Percentiles rank a stretch among this genome's conserved stretches.
Conservation (phyloP, 2,888 invertebrate species). For the Abrostola tripartita region DNA sequence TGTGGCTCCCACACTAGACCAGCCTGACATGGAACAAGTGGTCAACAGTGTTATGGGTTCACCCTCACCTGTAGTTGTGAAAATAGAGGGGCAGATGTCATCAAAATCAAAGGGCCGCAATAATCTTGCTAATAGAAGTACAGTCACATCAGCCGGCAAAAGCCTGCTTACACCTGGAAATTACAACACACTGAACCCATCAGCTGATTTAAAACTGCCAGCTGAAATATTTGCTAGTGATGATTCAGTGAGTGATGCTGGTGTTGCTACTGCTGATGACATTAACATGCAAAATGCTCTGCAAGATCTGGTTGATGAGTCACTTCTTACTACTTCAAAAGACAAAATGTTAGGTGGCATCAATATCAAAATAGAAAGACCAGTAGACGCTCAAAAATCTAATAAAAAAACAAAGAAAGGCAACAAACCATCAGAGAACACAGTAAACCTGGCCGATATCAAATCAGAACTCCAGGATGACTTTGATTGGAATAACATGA, state of each 20-base stretch:
- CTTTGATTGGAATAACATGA: slow-evolving; percentile 84
- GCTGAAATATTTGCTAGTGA: slow-evolving; percentile 87
- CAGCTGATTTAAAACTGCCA: slow-evolving; percentile 82
- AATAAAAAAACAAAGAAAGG: slow-evolving; percentile 75
- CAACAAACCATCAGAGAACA: slow-evolving; percentile 62
- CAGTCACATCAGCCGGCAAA: slow-evolving; percentile 58
- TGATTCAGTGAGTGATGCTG: slow-evolving; percentile 81
- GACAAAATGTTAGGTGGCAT: slow-evolving; percentile 84
- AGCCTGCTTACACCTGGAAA: slow-evolving; percentile 66
- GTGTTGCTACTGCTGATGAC: slow-evolving; percentile 71
- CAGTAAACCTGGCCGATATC: slow-evolving; percentile 77
- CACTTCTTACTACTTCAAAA: slow-evolving; percentile 64
- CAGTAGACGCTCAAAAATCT: slow-evolving; percentile 57
- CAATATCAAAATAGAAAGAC: slow-evolving; percentile 79
- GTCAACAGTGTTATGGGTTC: slow-evolving; percentile 59
- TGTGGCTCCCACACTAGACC: slow-evolving; percentile 52
- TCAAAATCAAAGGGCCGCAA: slow-evolving; percentile 28
- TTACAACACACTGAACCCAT: slow-evolving; percentile 75
- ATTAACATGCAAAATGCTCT: slow-evolving; percentile 66
- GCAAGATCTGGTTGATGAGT: slow-evolving; percentile 64
- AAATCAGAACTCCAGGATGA: slow-evolving; percentile 86
- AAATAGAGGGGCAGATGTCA: slow-evolving; percentile 26
- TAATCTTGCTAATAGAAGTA: slow-evolving; percentile 25
- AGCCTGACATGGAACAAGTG: slow-evolving; percentile 60
- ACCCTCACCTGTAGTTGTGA: slow-evolving; percentile 62